Evolutionary conservation across 2,113 vertebrate genomes (phyloP), one percentile per base, ranked within the genome.

Genomic region (Lasiurus borealis): DNA sequence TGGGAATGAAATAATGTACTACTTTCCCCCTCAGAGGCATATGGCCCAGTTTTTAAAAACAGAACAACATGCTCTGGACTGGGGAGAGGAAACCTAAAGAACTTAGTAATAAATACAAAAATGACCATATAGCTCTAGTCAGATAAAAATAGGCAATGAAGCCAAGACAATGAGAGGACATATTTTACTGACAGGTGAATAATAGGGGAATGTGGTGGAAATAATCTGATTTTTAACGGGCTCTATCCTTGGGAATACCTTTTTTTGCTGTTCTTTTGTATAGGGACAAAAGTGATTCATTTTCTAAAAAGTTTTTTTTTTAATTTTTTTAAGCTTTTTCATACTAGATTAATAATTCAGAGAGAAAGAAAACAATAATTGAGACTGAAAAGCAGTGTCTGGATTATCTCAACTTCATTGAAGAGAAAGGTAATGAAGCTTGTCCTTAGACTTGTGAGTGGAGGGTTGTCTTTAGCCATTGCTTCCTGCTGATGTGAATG

Each of bases 1-100:
- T 99, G 99, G 99, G 98, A 99, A 99, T 99, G 99, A 99, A 99
- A 99, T 99, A 99, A 99, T 99, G 99, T 98, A 99, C 98, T 99
- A 98, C 99, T 98, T 98, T 99, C 99, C 99, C 99, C 99, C 99
- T 99, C 97, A 98, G 99, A 99, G 99, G 99, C 99, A 98, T 99
- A 99, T 99, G 99, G 99, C 99, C 99, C 99, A 99, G 98, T 99
- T 99, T 99, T 98, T 98, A 96, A 98, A 97, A 98, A 96, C 36
- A 98, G 98, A 97, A 98, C 98, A 98, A 98, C 98, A 98, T 97
- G 96, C 96, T 98, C 98, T 98, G 96, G 98, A 29, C 36, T 90
- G 54, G 54, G 84, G 87, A 76, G 92, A 98, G 96, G 81, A 96
- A 97, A 96, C 97, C 96, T 98, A 97, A 97, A 98, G 97, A 99